A percentile compares a stretch with the other conserved stretches of the same genome.
phyloP scores from a whole-genome alignment of 2,888 invertebrate genomes.

The Meganola albula region DNA sequence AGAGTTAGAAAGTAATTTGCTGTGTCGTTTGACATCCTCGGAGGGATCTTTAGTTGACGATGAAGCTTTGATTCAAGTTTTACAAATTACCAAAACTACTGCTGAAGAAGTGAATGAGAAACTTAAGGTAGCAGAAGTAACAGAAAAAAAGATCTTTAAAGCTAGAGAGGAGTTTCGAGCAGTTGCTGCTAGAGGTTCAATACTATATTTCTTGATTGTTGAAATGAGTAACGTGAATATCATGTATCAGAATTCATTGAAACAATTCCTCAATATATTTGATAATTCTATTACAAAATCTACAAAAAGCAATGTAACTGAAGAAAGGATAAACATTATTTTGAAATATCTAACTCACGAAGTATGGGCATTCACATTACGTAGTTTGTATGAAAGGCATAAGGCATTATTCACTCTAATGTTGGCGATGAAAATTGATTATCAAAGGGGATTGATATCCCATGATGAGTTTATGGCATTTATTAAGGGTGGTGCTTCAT shows the following conservation, averaged over 20 bases:
- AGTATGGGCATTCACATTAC: slow-evolving; percentile 93
- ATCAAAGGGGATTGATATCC: slow-evolving; percentile 87
- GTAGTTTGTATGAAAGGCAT: slow-evolving; percentile 95
- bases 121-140: slow-evolving; percentile 92
- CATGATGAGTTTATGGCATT: slow-evolving; percentile 96
- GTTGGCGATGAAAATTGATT: slow-evolving; percentile 96
- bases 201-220: slow-evolving; percentile 96
- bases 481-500: slow-evolving; percentile 96
- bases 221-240: slow-evolving; percentile 98
- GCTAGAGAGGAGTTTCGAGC: slow-evolving; percentile 97
- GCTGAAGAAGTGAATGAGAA: slow-evolving; percentile 97
- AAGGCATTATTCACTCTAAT: slow-evolving; percentile 95
- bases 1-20: slow-evolving; percentile 93
- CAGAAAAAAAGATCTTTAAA: slow-evolving; percentile 94
- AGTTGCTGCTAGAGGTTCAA: slow-evolving; percentile 95
- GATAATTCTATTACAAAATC: slow-evolving; percentile 96
- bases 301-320: slow-evolving; percentile 88
- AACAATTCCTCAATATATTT: slow-evolving; percentile 95
- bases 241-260: slow-evolving; percentile 98
- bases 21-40: slow-evolving; percentile 94
- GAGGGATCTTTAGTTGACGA: slow-evolving; percentile 97
- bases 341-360: slow-evolving; percentile 92
- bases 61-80: slow-evolving; percentile 93
- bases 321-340: slow-evolving; percentile 92
- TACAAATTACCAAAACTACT: slow-evolving; percentile 91